A percentile compares a stretch with the other conserved stretches of the same genome.
Evolutionary conservation across 2,797 vertebrate genomes (phyloP).

Genomic region (Fistularia commersonii): DNA sequence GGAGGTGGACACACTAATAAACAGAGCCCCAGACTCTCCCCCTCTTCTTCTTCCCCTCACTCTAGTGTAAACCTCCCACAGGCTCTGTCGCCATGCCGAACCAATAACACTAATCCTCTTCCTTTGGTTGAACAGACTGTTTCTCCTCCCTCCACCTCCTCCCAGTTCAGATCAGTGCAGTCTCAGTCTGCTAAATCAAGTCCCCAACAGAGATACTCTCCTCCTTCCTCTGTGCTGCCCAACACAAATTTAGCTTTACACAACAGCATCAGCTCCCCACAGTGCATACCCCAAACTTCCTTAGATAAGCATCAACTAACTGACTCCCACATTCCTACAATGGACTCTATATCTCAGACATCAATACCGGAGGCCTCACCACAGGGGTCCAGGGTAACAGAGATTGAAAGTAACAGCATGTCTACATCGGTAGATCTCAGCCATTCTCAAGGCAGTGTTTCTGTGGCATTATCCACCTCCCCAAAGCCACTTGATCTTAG

Average conservation of each 20-base stretch:
- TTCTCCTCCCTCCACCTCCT: constrained; percentile 41
- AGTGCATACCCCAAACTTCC: constrained; percentile 5
- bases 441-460: constrained; percentile 42
- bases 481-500: constrained; percentile 71
- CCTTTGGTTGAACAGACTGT: constrained; percentile 25
- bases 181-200: constrained; percentile 39
- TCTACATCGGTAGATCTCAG: constrained; percentile 43
- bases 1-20: constrained; percentile 54
- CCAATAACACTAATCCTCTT: constrained; percentile 56
- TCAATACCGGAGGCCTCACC: constrained; percentile 29
- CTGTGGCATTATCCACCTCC: constrained; percentile 58
- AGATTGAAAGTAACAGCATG: constrained; percentile 27
- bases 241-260: constrained; percentile 43
- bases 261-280: constrained; percentile 35
- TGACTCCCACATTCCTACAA: constrained; percentile 32
- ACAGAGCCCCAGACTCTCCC: constrained; percentile 47
- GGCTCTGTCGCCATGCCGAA: constrained; percentile 43
- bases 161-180: constrained; percentile 40
- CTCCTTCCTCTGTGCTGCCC: constrained; percentile 19
- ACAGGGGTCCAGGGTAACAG: constrained; percentile 20
- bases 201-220: constrained; percentile 48
- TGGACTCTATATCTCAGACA: constrained; percentile 38
- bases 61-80: constrained; percentile 40
- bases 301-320: constrained; percentile 30
- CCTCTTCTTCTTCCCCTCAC: constrained; percentile 39